Evolutionary conservation across 2,797 vertebrate genomes (phyloP).

Genomic region (Platalea minor): DNA sequence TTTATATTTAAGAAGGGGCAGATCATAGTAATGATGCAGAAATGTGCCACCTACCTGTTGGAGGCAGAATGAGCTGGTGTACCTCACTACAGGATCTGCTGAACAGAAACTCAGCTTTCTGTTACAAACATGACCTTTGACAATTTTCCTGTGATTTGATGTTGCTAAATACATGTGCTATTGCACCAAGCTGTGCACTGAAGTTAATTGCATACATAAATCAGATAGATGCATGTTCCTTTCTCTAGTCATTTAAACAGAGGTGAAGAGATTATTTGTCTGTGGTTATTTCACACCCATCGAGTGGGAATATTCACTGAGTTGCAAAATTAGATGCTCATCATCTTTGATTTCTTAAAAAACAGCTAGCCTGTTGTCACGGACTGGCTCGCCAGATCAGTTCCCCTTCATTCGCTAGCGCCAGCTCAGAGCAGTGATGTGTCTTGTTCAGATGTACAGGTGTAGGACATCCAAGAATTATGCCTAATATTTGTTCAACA

Average conservation of each 20-base stretch:
- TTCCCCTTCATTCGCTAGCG: background rate
- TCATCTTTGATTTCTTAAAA: background rate
- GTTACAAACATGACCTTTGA: background rate
- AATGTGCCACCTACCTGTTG: background rate
- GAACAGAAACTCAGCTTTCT: background rate
- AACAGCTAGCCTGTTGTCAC: background rate
- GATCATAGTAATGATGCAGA: background rate
- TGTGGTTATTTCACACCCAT: background rate
- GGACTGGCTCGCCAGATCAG: background rate
- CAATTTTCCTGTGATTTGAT: background rate
- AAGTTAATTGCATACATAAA: background rate
- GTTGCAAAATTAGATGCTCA: background rate
- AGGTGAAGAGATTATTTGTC: background rate
- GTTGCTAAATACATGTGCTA: background rate
- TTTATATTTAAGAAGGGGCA: background rate
- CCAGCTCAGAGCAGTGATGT: background rate
- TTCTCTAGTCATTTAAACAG: background rate
- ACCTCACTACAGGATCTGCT: background rate
- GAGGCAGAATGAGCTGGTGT: background rate
- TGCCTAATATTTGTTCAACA: background rate
- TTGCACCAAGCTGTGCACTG: background rate
- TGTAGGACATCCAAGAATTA: background rate
- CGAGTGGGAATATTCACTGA: background rate
- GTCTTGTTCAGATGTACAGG: background rate
- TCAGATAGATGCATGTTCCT: background rate